Percentiles rank a stretch among this genome's conserved stretches.
phyloP scores from a whole-genome alignment of 1,140 invertebrate species.

The Drosophila yakuba region DNA sequence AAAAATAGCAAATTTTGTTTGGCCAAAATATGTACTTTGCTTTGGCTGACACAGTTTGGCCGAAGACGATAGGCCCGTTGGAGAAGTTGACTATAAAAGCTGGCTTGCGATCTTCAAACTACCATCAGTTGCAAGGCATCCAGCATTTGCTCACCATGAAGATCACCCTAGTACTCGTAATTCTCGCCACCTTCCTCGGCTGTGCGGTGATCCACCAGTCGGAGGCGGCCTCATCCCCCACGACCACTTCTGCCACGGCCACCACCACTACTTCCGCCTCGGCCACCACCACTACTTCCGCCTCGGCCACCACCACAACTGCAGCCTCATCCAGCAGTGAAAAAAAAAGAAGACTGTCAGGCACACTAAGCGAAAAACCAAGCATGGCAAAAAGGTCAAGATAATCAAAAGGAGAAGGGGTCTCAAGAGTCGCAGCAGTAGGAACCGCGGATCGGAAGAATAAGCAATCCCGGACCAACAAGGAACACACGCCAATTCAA shows the following conservation, averaged over 20 bases:
- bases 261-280: background rate
- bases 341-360: background rate
- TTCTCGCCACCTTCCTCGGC: background rate
- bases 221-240: background rate
- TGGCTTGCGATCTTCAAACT: too few relatives aligned
- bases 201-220: background rate
- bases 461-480: too few relatives aligned
- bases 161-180: slow-evolving; percentile 2
- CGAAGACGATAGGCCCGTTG: background rate
- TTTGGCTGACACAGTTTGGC: slow-evolving; percentile 3
- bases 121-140: slow-evolving; percentile 11
- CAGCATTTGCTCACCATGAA: slow-evolving; percentile 6
- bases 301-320: background rate
- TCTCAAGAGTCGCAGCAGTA: background rate
- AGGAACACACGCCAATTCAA: too few relatives aligned
- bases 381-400: too few relatives aligned
- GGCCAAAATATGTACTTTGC: background rate
- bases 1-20: slow-evolving; percentile 11
- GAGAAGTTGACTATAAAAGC: background rate
- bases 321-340: background rate
- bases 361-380: background rate
- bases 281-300: background rate
- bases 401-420: too few relatives aligned
- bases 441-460: background rate
- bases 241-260: background rate